Evolutionary conservation across 2,888 invertebrate species (phyloP).

Genomic region (Melanchra persicariae): DNA sequence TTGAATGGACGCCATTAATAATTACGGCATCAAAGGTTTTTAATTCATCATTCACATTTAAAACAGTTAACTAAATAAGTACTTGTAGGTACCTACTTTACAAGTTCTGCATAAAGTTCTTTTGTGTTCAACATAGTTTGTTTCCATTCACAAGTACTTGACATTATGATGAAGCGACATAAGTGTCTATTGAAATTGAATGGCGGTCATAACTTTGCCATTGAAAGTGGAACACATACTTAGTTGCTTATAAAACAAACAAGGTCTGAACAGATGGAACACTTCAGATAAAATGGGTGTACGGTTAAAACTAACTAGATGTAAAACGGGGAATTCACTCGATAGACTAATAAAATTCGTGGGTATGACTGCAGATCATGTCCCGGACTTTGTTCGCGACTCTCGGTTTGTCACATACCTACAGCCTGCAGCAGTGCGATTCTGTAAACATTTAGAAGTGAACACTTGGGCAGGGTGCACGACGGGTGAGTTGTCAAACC

Average conservation of each 20-base stretch:
- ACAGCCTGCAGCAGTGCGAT: no score
- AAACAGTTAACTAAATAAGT: conserved; percentile 35
- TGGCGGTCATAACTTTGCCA: conserved; percentile 28
- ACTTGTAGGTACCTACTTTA: background rate
- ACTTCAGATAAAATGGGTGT: conserved; percentile 8
- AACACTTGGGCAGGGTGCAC: no score
- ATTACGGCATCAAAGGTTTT: background rate
- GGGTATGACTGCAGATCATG: no score
- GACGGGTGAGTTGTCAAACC: no score
- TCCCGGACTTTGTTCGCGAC: no score
- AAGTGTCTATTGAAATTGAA: conserved; percentile 50
- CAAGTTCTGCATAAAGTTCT: conserved; percentile 40
- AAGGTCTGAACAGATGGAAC: background rate
- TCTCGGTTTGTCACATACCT: no score
- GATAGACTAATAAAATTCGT: no score
- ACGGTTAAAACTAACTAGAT: no score
- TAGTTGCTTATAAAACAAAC: conserved; percentile 35
- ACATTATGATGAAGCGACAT: conserved; percentile 24
- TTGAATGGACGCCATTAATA: conserved; percentile 18
- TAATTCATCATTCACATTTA: conserved; percentile 17
- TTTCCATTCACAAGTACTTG: conserved; percentile 26
- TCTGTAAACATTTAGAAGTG: no score
- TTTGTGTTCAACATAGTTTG: conserved; percentile 31
- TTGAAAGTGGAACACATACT: conserved; percentile 24
- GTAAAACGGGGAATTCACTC: background rate